Evolutionary conservation across 1,140 invertebrate genomes (phyloP), one percentile per base, ranked within the genome.

Genomic region (Prorops nasuta): DNA sequence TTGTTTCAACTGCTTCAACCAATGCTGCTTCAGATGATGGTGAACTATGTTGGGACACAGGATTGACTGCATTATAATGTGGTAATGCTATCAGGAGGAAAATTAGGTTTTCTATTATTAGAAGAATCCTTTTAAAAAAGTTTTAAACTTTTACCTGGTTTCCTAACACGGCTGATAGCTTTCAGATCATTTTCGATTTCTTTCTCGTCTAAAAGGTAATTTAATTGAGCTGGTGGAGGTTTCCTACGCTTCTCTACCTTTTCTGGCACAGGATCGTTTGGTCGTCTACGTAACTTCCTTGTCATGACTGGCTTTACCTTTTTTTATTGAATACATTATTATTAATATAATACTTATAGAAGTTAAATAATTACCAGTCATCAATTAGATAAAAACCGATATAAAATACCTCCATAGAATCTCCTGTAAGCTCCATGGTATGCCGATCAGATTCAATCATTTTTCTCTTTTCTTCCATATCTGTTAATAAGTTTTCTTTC

Each of bases 401-500:
- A n/a, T n/a, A n/a, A n/a, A n/a, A 18, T 45, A 89, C 89, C 83
- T 89, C 92, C 84, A 87, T 89, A 1, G 88, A 90, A 75, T 90
- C 89, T 48, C 88, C 90, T 45, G 90, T 94, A 0, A 98, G 74
- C 71, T 97, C 94, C 78, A 95, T 86, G 32, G 84, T 89, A 54
- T 85, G 85, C 39, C 92, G 76, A 69, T 98, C 95, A 55, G 83
- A 83, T 76, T 98, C 94, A 54, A 98, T 92, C 55, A 88, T 83
- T 60, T 89, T 88, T 60, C 88, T 83, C 64, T 96, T 96, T 53
- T 98, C 95, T 69, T 97, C 94, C 70, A 97, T 87, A 69, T 97
- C 94, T 24, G 86, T 83, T 9, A 98, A 80, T 12, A 98, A 71
- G 77, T 87, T 94, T 71, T 97, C 94, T 64, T 89, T 86, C 9